Evolutionary conservation across 2,113 vertebrate genomes (phyloP).

Genomic region (Nothoprocta pentlandii): DNA sequence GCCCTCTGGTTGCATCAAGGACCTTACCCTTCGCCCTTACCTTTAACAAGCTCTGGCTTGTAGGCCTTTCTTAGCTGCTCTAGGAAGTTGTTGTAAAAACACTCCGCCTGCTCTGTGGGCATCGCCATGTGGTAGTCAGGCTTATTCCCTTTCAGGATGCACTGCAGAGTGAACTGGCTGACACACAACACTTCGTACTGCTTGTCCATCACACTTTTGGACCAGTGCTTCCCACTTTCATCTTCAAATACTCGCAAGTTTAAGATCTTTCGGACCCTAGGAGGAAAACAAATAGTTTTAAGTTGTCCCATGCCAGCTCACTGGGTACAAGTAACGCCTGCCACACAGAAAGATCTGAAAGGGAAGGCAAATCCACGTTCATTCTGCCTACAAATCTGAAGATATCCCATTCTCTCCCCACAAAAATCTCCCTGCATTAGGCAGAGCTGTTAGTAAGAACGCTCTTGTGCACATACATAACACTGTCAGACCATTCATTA

Average conservation of each 20-base stretch:
- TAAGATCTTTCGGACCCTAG: constrained; percentile 94
- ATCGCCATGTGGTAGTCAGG: constrained; percentile 95
- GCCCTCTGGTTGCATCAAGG: background rate
- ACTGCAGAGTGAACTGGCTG: constrained; percentile 97
- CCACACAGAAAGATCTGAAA: background rate
- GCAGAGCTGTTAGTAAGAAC: background rate
- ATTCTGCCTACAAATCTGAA: background rate
- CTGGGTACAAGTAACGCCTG: background rate
- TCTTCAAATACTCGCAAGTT: constrained; percentile 95
- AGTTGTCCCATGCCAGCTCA: background rate
- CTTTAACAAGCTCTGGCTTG: constrained; percentile 92
- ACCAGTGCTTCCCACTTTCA: constrained; percentile 92
- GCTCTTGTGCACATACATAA: background rate
- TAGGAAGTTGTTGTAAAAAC: constrained; percentile 91
- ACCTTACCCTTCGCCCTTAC: constrained; percentile 69
- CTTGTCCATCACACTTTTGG: constrained; percentile 92
- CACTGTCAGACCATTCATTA: background rate
- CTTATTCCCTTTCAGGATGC: constrained; percentile 94
- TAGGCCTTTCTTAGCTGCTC: constrained; percentile 89
- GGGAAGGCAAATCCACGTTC: background rate
- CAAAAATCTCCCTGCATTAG: background rate
- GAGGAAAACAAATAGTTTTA: background rate
- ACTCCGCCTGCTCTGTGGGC: constrained; percentile 89
- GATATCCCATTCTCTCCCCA: background rate
- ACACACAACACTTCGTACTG: constrained; percentile 93